Conservation (phyloP, 1,140 invertebrate genomes). For the Acyrthosiphon pisum region DNA sequence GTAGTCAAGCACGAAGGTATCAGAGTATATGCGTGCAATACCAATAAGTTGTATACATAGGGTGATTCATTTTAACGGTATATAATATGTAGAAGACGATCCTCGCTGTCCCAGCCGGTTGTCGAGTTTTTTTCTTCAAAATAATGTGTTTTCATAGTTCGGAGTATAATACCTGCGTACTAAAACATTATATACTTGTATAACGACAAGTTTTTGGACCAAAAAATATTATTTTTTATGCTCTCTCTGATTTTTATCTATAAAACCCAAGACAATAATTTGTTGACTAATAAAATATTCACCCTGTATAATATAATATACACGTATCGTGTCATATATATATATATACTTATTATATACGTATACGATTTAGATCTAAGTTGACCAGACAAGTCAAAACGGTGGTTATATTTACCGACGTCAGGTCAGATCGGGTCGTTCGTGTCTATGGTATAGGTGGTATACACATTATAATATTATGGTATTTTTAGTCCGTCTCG, state of each 20-base stretch:
- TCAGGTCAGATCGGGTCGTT: neutral
- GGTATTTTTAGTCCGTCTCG: neutral
- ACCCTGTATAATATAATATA: neutral
- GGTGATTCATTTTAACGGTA: neutral
- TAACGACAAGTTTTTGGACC: neutral
- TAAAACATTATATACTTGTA: neutral
- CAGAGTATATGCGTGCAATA: neutral
- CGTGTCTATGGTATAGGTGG: neutral
- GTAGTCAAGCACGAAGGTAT: neutral
- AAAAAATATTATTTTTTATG: neutral
- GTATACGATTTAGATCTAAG: neutral
- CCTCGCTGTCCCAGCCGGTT: neutral
- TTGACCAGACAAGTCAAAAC: neutral
- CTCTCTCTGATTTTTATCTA: neutral
- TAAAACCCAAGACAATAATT: neutral
- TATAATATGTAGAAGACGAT: neutral
- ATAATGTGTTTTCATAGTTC: neutral
- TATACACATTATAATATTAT: neutral
- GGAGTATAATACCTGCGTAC: neutral
- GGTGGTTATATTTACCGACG: neutral
- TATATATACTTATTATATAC: neutral
- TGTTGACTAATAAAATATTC: neutral
- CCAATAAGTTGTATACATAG: neutral
- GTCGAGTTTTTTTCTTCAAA: neutral
- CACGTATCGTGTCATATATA: neutral